Evolutionary conservation across 1,140 invertebrate species (phyloP), one percentile per base, ranked within the genome.

Genomic region (Liolophura sinensis): DNA sequence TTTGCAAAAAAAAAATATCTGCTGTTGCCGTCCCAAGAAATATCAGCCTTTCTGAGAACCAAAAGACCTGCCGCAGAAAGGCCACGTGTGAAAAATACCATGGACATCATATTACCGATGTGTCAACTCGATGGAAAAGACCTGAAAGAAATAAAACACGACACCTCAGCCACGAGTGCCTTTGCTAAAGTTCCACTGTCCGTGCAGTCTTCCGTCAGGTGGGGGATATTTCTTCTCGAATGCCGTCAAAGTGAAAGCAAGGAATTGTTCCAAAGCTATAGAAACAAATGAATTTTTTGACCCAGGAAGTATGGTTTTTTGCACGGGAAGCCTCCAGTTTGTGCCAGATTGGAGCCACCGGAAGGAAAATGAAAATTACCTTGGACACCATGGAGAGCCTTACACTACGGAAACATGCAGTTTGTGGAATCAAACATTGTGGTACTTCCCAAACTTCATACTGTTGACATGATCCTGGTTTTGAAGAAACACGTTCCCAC

Each of bases 341-440:
- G 22, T 27, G 46, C 7, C 16, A 50, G 3, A 24, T 9, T 66
- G n/a, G 55, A 31, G 47, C 22, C 22, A 40, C 1, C 20, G 52
- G 40, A 60, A 59, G 51, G 60, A 62, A 62, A 47, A 50, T 24
- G 20, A 49, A 50, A 22, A n/a, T 62, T 1, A 62, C 20, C 18
- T 18, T 61, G 18, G 14, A 49, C 31, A 62, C 47, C 9, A 62
- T 62, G 60, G 60, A 25, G 15, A 22, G 50, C 20, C 46, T 16
- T 22, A 62, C 48, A 50, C 7, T 14, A 14, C 49, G 18, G 24
- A 24, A 4, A 20, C 51, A 1, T 20, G 60, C 46, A 22, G 12
- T 62, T 50, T n/a, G 12, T 16, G n/a, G 7, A 9, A 12, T 20
- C 25, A 47, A 51, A 22, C 1, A 50, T 14, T 18, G 20, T 5